These are phyloP conservation scores for Hypothenemus hampei DNA, from an alignment of 1,140 invertebrate genomes.

Conservation along the genomic window DNA sequence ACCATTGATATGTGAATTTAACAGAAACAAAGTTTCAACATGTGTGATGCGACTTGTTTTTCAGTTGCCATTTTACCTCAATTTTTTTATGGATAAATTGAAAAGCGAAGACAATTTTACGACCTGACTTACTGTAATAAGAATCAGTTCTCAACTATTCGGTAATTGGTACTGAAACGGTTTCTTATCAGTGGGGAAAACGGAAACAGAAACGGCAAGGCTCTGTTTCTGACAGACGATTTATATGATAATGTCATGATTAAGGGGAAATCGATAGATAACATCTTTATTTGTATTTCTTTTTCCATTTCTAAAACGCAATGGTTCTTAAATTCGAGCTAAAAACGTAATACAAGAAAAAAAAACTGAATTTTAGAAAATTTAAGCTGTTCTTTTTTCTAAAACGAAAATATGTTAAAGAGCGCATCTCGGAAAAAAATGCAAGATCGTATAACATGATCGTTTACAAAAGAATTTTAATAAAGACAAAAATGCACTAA, in stretches of 20 bases:
- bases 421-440: not conserved
- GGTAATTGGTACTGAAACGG: slow-evolving; percentile 4
- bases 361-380: no score
- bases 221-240: slow-evolving; percentile 18
- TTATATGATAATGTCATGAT: slow-evolving; percentile 21
- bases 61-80: not conserved
- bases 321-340: no score
- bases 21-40: no score
- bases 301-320: not conserved
- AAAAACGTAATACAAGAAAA: no score
- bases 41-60: no score
- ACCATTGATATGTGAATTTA: no score
- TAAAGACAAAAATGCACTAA: no score
- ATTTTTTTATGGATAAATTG: not conserved
- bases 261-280: slow-evolving; percentile 19
- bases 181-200: slow-evolving; percentile 11
- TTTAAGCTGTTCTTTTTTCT: no score
- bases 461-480: no score
- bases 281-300: slow-evolving; percentile 15
- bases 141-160: not conserved
- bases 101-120: not conserved
- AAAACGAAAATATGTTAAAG: no score
- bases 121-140: not conserved
- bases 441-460: no score
- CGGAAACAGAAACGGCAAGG: slow-evolving; percentile 14